A percentile compares a stretch with the other conserved stretches of the same genome.
Evolutionary conservation across 2,797 vertebrate species (phyloP).

Genomic region (Florisuga fusca): DNA sequence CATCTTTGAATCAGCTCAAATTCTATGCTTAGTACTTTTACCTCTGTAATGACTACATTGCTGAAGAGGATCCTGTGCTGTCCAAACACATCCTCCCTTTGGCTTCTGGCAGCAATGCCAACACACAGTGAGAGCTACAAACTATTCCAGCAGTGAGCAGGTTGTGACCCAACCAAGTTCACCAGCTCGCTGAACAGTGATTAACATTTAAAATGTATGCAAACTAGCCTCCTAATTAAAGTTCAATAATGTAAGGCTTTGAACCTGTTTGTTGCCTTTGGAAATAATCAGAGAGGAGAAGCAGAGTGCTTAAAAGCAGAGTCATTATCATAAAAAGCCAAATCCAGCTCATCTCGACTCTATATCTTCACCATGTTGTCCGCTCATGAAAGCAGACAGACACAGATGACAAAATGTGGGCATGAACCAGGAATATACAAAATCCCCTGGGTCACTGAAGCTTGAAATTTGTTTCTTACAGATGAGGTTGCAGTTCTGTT

Average conservation of each 20-base stretch:
- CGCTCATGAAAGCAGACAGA: neutral
- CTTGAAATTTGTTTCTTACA: neutral
- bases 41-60: neutral
- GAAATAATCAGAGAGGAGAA: conserved; percentile 72
- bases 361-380: neutral
- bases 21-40: neutral
- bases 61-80: neutral
- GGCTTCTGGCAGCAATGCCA: neutral
- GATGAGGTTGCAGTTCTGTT: neutral
- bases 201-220: conserved; percentile 77
- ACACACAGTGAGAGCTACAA: neutral
- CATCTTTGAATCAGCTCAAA: neutral
- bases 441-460: neutral
- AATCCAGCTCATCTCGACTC: conserved; percentile 14
- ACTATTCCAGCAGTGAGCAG: neutral
- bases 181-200: conserved; percentile 49
- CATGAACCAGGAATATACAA: neutral
- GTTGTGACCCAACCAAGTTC: conserved; percentile 59
- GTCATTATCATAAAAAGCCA: conserved; percentile 62
- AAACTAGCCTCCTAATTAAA: conserved; percentile 76
- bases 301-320: conserved; percentile 51
- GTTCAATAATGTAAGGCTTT: conserved; percentile 72
- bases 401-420: neutral
- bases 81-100: neutral
- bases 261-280: conserved; percentile 71